These are phyloP conservation scores for Brachypodius melanocephalos DNA, from an alignment of 2,113 vertebrate genomes.

Conservation along the genomic window DNA sequence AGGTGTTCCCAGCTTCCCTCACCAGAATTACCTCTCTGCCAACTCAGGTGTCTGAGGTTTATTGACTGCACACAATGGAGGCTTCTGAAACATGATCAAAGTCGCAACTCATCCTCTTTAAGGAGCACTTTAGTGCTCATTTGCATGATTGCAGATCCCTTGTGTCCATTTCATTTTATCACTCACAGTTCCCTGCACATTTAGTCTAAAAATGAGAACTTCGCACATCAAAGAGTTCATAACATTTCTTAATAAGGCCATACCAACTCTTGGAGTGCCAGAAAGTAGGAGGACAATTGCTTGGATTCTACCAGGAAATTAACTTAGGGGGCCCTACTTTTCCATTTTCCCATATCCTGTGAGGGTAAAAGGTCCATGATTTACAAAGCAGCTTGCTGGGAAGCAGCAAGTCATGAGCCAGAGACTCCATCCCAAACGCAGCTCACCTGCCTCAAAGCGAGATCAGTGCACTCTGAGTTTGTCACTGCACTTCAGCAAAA, in stretches of 20 bases:
- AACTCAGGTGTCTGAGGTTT: background rate
- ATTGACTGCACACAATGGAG: background rate
- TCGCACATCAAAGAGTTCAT: background rate
- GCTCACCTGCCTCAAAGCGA: background rate
- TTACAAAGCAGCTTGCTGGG: background rate
- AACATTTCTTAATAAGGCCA: background rate
- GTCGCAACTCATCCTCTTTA: background rate
- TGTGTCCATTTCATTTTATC: conserved; percentile 13
- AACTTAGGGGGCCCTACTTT: background rate
- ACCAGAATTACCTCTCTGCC: background rate
- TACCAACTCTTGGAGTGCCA: background rate
- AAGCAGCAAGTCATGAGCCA: background rate
- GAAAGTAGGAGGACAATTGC: background rate
- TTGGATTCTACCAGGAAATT: background rate
- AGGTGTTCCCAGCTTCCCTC: background rate
- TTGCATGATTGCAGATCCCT: conserved; percentile 52
- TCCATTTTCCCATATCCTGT: background rate
- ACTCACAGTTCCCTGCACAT: background rate
- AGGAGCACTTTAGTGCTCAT: conserved; percentile 4
- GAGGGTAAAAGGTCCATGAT: background rate
- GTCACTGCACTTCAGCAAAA: background rate
- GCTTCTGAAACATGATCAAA: background rate
- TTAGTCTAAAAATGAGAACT: background rate
- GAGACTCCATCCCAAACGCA: background rate
- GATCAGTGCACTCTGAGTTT: background rate